Evolutionary conservation across 2,888 invertebrate species (phyloP).

Genomic region (Zygothrica quintamaculata): DNA sequence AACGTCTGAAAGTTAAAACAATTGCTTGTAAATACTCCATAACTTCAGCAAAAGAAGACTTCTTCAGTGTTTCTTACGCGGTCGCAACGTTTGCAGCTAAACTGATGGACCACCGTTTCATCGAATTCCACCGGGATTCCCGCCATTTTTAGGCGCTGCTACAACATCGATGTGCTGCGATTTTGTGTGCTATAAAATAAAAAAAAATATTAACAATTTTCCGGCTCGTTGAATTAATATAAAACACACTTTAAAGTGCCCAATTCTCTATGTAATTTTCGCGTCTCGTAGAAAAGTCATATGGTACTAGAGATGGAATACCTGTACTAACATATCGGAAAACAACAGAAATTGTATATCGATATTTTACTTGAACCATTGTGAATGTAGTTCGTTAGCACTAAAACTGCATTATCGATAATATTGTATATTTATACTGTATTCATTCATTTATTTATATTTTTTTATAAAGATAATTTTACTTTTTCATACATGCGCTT

Average conservation of each 20-base stretch:
- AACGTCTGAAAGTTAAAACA: constrained; percentile 69
- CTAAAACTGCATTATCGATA: not conserved
- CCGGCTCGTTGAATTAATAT: constrained; percentile 7
- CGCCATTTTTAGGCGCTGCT: constrained; percentile 64
- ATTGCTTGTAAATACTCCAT: constrained; percentile 9
- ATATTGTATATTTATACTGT: not conserved
- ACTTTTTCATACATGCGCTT: not conserved
- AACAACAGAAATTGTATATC: not conserved
- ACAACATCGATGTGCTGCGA: constrained; percentile 62
- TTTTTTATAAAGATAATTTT: not conserved
- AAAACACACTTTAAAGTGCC: constrained; percentile 62
- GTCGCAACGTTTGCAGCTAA: constrained; percentile 75
- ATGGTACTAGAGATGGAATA: constrained; percentile 58
- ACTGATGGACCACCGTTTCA: constrained; percentile 69
- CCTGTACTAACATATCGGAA: constrained; percentile 36
- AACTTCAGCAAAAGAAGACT: not conserved
- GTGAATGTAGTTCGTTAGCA: too few relatives aligned
- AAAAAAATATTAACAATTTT: constrained; percentile 9
- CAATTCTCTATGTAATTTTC: constrained; percentile 63
- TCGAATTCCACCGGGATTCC: constrained; percentile 73
- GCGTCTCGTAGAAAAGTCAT: constrained; percentile 70
- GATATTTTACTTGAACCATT: too few relatives aligned
- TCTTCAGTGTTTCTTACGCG: constrained; percentile 59
- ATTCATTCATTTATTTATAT: not conserved
- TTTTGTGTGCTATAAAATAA: constrained; percentile 30